Conservation (phyloP, 2,113 vertebrate genomes). For the Nannobrachium achirus region DNA sequence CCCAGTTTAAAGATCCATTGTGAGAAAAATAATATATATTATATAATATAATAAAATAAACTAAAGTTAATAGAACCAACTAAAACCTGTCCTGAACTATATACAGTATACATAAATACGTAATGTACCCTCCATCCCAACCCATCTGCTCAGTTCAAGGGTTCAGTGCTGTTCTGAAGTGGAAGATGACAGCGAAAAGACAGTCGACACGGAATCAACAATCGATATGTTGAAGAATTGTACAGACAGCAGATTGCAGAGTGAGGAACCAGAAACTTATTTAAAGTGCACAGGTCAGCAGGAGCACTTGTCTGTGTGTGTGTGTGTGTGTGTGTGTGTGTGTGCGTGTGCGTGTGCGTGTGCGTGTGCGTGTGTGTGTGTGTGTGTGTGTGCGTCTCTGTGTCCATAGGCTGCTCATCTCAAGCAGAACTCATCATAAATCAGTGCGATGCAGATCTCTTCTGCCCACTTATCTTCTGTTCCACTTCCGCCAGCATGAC, state of each 20-base stretch:
- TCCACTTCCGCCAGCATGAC: background rate
- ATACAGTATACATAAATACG: too few relatives aligned
- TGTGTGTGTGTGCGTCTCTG: background rate
- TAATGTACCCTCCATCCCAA: background rate
- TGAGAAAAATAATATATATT: too few relatives aligned
- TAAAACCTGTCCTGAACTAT: too few relatives aligned
- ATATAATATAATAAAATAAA: too few relatives aligned
- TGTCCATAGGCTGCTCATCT: background rate
- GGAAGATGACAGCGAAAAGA: conserved; percentile 9
- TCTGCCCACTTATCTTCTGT: conserved; percentile 10
- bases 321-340: background rate
- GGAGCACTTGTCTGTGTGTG: background rate
- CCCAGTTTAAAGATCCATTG: too few relatives aligned
- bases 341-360: background rate
- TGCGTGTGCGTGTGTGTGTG: background rate
- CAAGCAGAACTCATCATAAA: conserved; percentile 40
- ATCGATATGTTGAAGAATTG: background rate
- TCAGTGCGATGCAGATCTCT: conserved; percentile 27
- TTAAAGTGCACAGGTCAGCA: conserved; percentile 21
- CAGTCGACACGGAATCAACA: background rate
- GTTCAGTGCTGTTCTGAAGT: conserved; percentile 10
- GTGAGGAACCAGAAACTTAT: conserved; percentile 14
- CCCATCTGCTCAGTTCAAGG: conserved; percentile 8
- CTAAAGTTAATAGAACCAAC: too few relatives aligned
- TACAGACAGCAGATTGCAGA: conserved; percentile 8